Evolutionary conservation across 2,797 vertebrate genomes (phyloP), one percentile per base, ranked within the genome.

Genomic region (Ctenopoma multispine): DNA sequence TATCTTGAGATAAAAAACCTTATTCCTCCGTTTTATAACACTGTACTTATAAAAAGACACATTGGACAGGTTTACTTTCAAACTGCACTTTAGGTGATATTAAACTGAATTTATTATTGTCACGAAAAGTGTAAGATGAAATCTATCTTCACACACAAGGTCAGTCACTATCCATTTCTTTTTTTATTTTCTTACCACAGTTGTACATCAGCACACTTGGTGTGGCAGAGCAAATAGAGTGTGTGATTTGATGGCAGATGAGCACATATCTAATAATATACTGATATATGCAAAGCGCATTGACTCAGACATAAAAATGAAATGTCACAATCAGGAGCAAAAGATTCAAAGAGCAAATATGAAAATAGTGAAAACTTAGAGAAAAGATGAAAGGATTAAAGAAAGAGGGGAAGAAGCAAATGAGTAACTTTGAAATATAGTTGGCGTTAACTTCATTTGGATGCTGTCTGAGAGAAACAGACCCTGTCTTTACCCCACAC

Each of bases 201-300:
- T 23, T 21, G 12, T 29, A 24, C 63, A 72, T 36, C 13, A 24
- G 60, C 9, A 21, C 0, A 17, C 49, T 50, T 8, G 1, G 2
- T 48, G 54, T 62, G 29, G 38, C 36, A 62, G 34, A 74, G 21
- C 47, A 59, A 48, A 63, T 7, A 21, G 12, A 38, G 12, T 60
- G 50, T 29, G 18, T 43, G 44, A 71, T 61, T 23, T 61, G 27
- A 72, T 56, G 20, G 15, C 23, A 49, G n/a, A 62, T 62, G 73
- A 48, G 54, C 34, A n/a, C 1, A 40, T 21, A 51, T 57, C 61
- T 56, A 50, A 69, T 69, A 62, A 64, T 47, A 56, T 18, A 2
- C 29, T 27, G 0, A 64, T 55, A 63, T 51, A 40, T 53, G 50
- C 31, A 40, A 9, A 54, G 46, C 18, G 34, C 34, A 31, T 53